phyloP scores from a whole-genome alignment of 2,888 invertebrate genomes.

The Notocelia uddmanniana region DNA sequence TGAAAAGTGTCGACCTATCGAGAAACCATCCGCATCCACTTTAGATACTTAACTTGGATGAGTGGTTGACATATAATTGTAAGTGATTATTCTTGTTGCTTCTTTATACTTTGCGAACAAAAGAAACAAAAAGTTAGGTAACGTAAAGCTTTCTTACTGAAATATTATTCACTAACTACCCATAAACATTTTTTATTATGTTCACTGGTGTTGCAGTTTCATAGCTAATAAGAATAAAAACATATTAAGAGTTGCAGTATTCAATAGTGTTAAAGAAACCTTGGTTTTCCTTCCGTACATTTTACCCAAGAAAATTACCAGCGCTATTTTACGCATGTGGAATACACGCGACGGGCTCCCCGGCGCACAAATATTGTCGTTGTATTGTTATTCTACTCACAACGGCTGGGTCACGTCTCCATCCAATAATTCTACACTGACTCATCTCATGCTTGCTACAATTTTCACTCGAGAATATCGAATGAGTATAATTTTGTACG shows the following conservation, averaged over 20 bases:
- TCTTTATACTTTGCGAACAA: not conserved
- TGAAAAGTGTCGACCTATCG: not conserved
- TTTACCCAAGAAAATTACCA: not conserved
- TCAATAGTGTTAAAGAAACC: not conserved
- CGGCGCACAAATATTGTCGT: slow-evolving; percentile 65
- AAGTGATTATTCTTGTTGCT: not conserved
- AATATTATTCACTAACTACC: too few species aligned
- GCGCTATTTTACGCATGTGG: not conserved
- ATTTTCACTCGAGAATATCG: slow-evolving; percentile 65
- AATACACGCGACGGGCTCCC: slow-evolving; percentile 16
- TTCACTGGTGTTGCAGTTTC: too few species aligned
- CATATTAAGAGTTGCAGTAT: too few species aligned
- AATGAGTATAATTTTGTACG: slow-evolving; percentile 37
- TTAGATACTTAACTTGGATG: not conserved
- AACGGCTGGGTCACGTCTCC: slow-evolving; percentile 73
- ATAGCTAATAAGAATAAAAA: too few species aligned
- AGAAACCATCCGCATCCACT: not conserved
- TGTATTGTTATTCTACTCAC: slow-evolving; percentile 74
- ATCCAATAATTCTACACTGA: slow-evolving; percentile 78
- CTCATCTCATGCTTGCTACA: slow-evolving; percentile 73
- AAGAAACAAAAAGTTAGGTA: too few species aligned
- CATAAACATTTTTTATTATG: too few species aligned
- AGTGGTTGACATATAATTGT: not conserved
- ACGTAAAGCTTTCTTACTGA: too few species aligned
- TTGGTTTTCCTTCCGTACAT: not conserved